These are phyloP conservation scores for Machaerirhynchus nigripectus DNA, from an alignment of 2,113 vertebrate genomes.

Conservation along the genomic window DNA sequence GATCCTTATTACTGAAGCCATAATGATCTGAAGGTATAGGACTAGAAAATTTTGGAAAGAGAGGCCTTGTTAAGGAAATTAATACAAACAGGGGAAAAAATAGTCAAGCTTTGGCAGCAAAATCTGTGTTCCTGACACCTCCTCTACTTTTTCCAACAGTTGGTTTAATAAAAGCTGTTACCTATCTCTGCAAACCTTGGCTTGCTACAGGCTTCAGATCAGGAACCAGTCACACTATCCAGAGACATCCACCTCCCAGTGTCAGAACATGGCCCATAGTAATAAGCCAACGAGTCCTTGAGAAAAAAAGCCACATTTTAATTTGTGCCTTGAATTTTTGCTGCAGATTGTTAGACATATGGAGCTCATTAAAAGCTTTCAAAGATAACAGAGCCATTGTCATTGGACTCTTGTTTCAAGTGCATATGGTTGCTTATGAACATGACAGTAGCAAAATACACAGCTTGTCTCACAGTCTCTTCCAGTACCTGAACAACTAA, in stretches of 20 bases:
- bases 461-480: not conserved
- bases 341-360: conserved; percentile 62
- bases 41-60: not conserved
- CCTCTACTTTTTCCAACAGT: not conserved
- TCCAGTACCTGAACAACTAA: not conserved
- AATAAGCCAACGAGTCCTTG: conserved; percentile 41
- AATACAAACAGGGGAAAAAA: not conserved
- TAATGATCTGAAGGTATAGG: not conserved
- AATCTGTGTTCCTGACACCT: not conserved
- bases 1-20: not conserved
- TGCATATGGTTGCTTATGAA: conserved; percentile 41
- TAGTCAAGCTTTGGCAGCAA: not conserved
- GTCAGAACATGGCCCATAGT: not conserved
- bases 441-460: conserved; percentile 16
- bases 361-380: conserved; percentile 60
- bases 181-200: not conserved
- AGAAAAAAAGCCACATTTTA: conserved; percentile 40
- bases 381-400: conserved; percentile 62
- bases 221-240: not conserved
- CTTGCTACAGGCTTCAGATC: not conserved
- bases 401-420: conserved; percentile 58
- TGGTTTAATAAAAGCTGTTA: conserved; percentile 22
- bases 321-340: not conserved
- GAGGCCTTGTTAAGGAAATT: not conserved
- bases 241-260: conserved; percentile 12